These are phyloP conservation scores for Tetramorium alpestre DNA, from an alignment of 1,140 invertebrate species.

Conservation along the genomic window DNA sequence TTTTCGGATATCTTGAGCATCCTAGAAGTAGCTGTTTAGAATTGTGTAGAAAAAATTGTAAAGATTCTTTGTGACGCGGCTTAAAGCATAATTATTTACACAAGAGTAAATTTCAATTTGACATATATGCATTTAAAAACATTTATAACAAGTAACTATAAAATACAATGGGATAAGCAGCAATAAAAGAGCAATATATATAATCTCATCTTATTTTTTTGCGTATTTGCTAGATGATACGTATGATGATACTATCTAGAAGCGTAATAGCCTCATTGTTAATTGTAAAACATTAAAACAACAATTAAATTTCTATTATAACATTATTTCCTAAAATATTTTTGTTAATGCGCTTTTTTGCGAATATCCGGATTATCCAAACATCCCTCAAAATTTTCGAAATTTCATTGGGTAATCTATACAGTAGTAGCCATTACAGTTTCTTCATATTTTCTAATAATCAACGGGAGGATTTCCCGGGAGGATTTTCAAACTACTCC, in stretches of 20 bases:
- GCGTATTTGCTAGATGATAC: neutral
- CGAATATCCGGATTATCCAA: neutral
- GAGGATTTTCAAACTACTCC: neutral
- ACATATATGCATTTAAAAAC: slow-evolving; percentile 11
- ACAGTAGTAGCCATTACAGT: neutral
- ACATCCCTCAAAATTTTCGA: neutral
- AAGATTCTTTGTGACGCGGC: neutral
- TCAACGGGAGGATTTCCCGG: neutral
- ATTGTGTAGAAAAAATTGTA: neutral
- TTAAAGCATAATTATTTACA: neutral
- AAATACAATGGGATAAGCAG: slow-evolving; percentile 25
- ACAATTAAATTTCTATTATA: neutral
- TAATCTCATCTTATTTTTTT: neutral
- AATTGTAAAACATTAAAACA: slow-evolving; percentile 29
- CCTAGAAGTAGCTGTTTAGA: neutral
- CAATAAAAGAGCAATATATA: neutral
- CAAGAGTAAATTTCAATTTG: slow-evolving; percentile 10
- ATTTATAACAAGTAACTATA: slow-evolving; percentile 20
- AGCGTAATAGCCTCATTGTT: slow-evolving; percentile 18
- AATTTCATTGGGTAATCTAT: neutral
- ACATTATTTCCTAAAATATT: neutral
- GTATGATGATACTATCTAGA: neutral
- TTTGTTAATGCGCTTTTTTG: neutral
- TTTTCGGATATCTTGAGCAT: neutral
- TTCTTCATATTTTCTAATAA: neutral